Conservation (phyloP, 2,797 vertebrate species). For the Dipus sagitta region DNA sequence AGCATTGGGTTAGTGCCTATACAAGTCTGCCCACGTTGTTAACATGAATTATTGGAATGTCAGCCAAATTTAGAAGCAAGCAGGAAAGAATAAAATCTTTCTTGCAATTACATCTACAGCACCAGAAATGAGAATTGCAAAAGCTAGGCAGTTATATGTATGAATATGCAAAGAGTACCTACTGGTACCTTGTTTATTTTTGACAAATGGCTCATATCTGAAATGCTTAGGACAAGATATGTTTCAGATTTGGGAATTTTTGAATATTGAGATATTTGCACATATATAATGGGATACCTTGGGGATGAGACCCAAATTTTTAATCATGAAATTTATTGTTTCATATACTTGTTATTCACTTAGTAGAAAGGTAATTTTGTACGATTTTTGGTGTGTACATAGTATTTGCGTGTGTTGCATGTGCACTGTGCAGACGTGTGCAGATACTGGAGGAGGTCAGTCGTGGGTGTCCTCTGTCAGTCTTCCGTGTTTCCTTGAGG, state of each 20-base stretch:
- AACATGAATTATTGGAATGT: conserved; percentile 33
- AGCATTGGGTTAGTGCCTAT: neutral
- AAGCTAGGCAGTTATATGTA: neutral
- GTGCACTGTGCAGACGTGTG: too few species aligned
- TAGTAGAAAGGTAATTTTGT: neutral
- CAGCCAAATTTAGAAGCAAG: conserved; percentile 44
- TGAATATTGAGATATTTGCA: neutral
- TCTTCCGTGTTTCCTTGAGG: too few species aligned
- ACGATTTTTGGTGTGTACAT: too few species aligned
- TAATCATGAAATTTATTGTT: neutral
- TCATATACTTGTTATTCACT: neutral
- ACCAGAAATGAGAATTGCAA: conserved; percentile 57
- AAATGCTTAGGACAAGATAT: neutral
- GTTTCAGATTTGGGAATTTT: neutral
- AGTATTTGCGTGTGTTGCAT: too few species aligned
- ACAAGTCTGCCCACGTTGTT: conserved; percentile 33
- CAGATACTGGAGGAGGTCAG: too few species aligned
- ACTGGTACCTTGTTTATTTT: neutral
- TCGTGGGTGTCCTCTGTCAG: too few species aligned
- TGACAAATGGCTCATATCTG: neutral
- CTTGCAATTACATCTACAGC: neutral
- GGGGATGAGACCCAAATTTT: neutral
- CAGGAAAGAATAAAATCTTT: neutral
- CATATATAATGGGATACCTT: neutral
- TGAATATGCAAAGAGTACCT: neutral